These are phyloP conservation scores for Meriones psammophilus DNA, from an alignment of 2,797 vertebrate genomes.

Conservation along the genomic window DNA sequence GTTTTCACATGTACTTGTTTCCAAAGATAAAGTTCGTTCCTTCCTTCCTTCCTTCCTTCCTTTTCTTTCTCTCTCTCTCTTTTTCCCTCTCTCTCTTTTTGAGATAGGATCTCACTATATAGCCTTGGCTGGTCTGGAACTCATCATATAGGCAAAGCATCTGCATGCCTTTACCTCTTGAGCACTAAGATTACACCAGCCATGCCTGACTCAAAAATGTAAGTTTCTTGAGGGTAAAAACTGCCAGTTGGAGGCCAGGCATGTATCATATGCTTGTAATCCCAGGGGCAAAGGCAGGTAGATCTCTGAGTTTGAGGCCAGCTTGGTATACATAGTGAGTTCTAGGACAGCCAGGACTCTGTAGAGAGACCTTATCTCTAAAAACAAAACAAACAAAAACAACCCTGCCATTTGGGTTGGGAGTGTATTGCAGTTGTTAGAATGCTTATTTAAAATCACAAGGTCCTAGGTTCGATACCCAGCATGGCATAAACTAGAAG, in stretches of 20 bases:
- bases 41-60: background rate
- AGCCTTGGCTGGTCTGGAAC: background rate
- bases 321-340: background rate
- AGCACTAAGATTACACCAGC: background rate
- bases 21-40: background rate
- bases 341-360: background rate
- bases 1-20: slow-evolving; percentile 6
- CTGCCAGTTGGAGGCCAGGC: background rate
- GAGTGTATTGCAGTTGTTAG: background rate
- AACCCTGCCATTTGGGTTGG: background rate
- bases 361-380: background rate
- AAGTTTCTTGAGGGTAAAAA: slow-evolving; percentile 8
- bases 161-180: background rate
- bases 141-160: background rate
- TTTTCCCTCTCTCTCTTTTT: background rate
- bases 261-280: background rate
- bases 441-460: background rate
- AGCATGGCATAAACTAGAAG: background rate
- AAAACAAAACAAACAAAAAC: background rate
- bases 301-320: background rate
- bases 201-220: background rate
- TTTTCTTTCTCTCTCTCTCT: background rate
- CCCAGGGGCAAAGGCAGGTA: background rate
- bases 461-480: background rate
- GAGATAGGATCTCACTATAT: background rate